These are phyloP conservation scores for Lindbergichthys nudifrons DNA, from an alignment of 2,797 vertebrate species.

Conservation along the genomic window DNA sequence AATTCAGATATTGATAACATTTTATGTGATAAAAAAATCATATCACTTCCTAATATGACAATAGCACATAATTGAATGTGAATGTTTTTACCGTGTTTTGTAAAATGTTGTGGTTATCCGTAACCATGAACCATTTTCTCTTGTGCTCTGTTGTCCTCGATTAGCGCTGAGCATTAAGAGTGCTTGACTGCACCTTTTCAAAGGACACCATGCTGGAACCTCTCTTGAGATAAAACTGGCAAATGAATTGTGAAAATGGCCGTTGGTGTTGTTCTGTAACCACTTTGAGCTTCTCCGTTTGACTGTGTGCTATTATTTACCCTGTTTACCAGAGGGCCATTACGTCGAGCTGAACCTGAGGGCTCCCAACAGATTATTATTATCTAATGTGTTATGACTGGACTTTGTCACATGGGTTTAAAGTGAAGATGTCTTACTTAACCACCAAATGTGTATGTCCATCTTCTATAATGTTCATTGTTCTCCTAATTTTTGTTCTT, in stretches of 20 bases:
- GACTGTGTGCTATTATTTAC: conserved; percentile 33
- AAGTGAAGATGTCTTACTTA: conserved; percentile 8
- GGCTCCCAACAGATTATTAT: conserved; percentile 30
- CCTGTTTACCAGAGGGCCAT: conserved; percentile 25
- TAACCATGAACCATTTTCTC: background rate
- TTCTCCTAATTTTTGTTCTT: conserved; percentile 4
- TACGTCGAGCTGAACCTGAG: conserved; percentile 8
- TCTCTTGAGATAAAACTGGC: conserved; percentile 27
- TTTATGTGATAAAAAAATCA: background rate
- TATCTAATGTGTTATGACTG: conserved; percentile 33
- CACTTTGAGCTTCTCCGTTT: conserved; percentile 16
- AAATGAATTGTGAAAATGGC: conserved; percentile 52
- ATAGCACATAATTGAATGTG: background rate
- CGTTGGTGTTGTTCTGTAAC: conserved; percentile 22
- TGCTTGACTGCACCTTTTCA: conserved; percentile 29
- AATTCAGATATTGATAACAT: background rate
- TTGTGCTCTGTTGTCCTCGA: background rate
- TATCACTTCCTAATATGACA: background rate
- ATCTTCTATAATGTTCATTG: background rate
- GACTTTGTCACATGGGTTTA: conserved; percentile 22
- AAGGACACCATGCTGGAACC: conserved; percentile 28
- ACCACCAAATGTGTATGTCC: conserved; percentile 13
- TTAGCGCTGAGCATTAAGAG: conserved; percentile 4
- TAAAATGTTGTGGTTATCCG: background rate
- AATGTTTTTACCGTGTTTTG: background rate